A percentile compares a stretch with the other conserved stretches of the same genome.
These are phyloP conservation scores for Nyctibius bracteatus DNA, from an alignment of 2,113 vertebrate species.

Conservation along the genomic window DNA sequence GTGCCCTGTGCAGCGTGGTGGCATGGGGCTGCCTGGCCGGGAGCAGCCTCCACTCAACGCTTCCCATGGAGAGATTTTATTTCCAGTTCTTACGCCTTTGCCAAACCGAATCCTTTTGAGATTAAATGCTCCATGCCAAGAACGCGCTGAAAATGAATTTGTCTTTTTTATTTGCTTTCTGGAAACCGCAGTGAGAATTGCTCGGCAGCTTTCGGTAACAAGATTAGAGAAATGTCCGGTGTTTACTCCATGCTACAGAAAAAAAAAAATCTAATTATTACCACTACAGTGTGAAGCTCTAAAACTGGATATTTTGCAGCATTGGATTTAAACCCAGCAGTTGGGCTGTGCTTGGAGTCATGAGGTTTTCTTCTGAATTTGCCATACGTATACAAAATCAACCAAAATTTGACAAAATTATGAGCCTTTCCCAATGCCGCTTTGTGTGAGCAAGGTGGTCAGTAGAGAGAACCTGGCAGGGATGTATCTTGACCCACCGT, in stretches of 20 bases:
- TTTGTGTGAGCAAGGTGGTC: neutral
- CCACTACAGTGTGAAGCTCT: neutral
- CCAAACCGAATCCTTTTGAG: neutral
- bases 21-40: neutral
- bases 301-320: neutral
- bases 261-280: neutral
- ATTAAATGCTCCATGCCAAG: neutral
- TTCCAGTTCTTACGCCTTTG: neutral
- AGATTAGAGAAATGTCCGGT: neutral
- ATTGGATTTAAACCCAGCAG: neutral
- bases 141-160: neutral
- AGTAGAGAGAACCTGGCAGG: neutral
- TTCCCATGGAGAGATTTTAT: neutral
- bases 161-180: neutral
- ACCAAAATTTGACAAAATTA: neutral
- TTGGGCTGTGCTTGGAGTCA: neutral
- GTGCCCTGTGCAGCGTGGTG: accelerated
- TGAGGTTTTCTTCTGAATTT: neutral
- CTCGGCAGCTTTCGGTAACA: neutral
- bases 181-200: neutral
- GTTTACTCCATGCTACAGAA: neutral
- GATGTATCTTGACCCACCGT: neutral
- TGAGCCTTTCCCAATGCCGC: neutral
- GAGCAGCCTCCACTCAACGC: neutral
- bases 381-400: neutral